Evolutionary conservation across 2,797 vertebrate species (phyloP), one percentile per base, ranked within the genome.

Genomic region (Acanthiza pusilla): DNA sequence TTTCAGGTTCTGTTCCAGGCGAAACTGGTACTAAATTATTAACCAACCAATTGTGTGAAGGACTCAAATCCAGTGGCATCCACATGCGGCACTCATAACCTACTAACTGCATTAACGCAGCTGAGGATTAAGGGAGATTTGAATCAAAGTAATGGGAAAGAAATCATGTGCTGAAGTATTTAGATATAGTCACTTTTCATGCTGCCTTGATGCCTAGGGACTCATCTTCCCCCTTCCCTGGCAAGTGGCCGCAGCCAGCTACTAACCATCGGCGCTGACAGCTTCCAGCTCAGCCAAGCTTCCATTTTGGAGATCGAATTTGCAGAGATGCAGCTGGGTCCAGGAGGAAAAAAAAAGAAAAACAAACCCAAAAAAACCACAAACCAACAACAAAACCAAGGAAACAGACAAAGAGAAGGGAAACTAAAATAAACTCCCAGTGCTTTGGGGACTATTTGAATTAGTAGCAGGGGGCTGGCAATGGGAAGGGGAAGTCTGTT

Each of bases 71-170:
- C 81, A 86, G 82, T 70, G 93, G 79, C 65, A 75, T 81, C 86
- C 90, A 92, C 76, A 94, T 50, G 88, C 2, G 0, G 76, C 90
- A 86, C 83, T 91, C 89, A 89, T 86, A 95, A 89, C 87, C 93
- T 80, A 70, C 96, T 94, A 96, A 93, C 92, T 93, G 94, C 78
- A 86, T 92, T 95, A 97, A 95, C 1, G 5, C 73, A 72, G 66
- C 68, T 80, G 92, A 94, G 89, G 91, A 96, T 96, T 97, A 94
- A 89, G 76, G 71, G 86, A 92, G 90, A 92, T 96, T 91, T 94
- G 94, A 96, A 96, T 95, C 84, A 94, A 96, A 93, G 85, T 91
- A 93, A 92, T 83, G 92, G 96, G 93, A 94, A 93, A 94, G 94
- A 96, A 94, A 92, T 91, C 71, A 88, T 89, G 80, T 77, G 88